phyloP scores from a whole-genome alignment of 2,888 invertebrate species.

The Timema cristinae region DNA sequence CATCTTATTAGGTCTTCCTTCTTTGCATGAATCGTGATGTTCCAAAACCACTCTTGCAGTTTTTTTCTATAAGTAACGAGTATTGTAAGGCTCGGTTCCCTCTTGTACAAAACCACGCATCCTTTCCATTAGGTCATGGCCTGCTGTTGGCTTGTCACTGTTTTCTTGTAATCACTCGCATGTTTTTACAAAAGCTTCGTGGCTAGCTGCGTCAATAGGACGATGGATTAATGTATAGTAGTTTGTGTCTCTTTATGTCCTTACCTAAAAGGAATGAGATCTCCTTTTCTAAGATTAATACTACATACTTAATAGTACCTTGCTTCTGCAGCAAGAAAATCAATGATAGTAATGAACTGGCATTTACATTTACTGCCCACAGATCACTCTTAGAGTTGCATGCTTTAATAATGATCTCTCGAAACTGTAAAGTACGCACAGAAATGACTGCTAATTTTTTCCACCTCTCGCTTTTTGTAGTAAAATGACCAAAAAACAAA shows the following conservation, averaged over 20 bases:
- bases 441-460: constrained; percentile 6
- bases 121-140: constrained; percentile 4
- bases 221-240: not conserved
- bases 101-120: not conserved
- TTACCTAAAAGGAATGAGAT: constrained; percentile 5
- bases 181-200: not conserved
- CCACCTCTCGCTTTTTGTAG: not conserved
- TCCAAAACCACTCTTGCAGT: constrained; percentile 2
- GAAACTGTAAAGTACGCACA: constrained; percentile 13
- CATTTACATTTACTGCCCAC: constrained; percentile 12
- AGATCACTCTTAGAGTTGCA: constrained; percentile 14
- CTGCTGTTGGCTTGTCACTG: not conserved
- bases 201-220: constrained; percentile 6
- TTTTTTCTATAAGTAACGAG: constrained; percentile 10
- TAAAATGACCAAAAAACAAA: constrained; percentile 4
- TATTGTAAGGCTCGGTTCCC: constrained; percentile 8
- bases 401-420: not conserved
- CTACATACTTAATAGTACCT: constrained; percentile 9
- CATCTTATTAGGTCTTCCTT: constrained; percentile 8
- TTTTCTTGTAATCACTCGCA: constrained; percentile 4
- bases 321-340: constrained; percentile 6
- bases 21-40: constrained; percentile 2
- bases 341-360: constrained; percentile 4
- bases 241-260: not conserved
- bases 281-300: constrained; percentile 14